phyloP scores from a whole-genome alignment of 2,113 vertebrate genomes.

The Fukomys damarensis region DNA sequence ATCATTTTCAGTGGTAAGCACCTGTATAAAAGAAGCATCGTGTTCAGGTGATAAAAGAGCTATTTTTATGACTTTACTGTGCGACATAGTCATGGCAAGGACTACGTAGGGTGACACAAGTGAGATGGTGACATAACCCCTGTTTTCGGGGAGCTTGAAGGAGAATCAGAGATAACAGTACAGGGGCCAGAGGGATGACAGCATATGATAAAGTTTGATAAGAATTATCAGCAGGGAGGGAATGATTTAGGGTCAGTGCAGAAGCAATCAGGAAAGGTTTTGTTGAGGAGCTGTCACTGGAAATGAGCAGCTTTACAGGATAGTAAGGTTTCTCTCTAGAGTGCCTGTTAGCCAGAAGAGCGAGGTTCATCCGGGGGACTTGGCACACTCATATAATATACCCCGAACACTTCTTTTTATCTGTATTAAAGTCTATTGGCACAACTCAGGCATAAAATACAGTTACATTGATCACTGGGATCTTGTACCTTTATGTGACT shows the following conservation, averaged over 20 bases:
- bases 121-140: not conserved
- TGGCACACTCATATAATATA: too few species aligned
- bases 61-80: not conserved
- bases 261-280: not conserved
- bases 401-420: not conserved
- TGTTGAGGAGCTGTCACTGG: not conserved
- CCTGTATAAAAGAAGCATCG: not conserved
- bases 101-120: not conserved
- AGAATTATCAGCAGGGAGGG: not conserved
- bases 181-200: not conserved
- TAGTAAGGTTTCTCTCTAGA: not conserved
- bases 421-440: too few species aligned
- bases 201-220: not conserved
- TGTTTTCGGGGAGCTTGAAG: not conserved
- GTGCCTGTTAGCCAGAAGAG: not conserved
- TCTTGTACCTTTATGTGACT: too few species aligned
- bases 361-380: not conserved
- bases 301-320: not conserved
- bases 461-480: too few species aligned
- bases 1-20: not conserved
- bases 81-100: not conserved
- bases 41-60: not conserved
- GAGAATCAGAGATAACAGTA: not conserved
- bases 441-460: too few species aligned
- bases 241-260: too few species aligned